phyloP scores from a whole-genome alignment of 2,797 vertebrate genomes.

The Moxostoma hubbsi region DNA sequence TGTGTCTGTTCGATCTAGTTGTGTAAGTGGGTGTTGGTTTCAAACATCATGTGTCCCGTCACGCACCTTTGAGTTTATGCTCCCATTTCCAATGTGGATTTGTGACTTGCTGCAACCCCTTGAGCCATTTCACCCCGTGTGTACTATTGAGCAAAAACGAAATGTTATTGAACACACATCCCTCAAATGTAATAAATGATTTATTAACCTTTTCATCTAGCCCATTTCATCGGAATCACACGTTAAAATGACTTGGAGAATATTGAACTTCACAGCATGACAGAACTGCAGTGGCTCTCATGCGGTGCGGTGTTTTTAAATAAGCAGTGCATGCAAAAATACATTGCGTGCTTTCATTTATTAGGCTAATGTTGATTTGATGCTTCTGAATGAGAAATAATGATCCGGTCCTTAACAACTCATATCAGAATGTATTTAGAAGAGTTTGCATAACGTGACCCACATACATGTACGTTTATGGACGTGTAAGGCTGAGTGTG shows the following conservation, averaged over 20 bases:
- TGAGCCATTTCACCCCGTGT: constrained; percentile 44
- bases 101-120: constrained; percentile 35
- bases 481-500: background rate
- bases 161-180: constrained; percentile 38
- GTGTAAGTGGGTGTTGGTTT: constrained; percentile 1
- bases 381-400: no score
- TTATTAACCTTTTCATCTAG: constrained; percentile 51
- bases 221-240: constrained; percentile 31
- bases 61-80: background rate
- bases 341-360: background rate
- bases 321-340: background rate
- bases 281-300: background rate
- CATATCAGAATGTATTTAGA: no score
- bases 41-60: constrained; percentile 16
- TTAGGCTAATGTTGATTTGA: background rate
- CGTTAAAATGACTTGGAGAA: background rate
- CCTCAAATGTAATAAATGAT: constrained; percentile 47
- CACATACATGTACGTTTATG: background rate
- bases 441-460: no score
- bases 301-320: background rate
- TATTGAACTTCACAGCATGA: background rate
- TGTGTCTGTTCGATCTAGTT: constrained; percentile 19
- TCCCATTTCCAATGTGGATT: background rate
- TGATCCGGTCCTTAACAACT: no score
- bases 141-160: constrained; percentile 46